These are phyloP conservation scores for Loxodonta africana DNA, from an alignment of 2,113 vertebrate species.

Conservation along the genomic window DNA sequence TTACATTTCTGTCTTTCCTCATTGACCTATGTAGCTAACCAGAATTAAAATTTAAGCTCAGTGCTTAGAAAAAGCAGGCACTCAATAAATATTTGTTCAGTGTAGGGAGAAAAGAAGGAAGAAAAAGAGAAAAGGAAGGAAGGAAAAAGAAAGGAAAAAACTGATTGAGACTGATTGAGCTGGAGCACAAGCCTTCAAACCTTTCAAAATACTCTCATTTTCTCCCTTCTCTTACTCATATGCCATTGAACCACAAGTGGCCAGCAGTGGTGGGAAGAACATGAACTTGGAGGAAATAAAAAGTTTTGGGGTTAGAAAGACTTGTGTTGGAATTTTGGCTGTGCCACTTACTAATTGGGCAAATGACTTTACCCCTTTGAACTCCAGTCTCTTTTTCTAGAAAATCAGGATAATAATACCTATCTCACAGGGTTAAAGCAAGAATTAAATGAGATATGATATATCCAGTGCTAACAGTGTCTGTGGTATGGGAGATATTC, in stretches of 20 bases:
- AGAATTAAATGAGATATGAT: background rate
- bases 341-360: background rate
- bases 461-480: background rate
- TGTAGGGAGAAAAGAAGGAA: background rate
- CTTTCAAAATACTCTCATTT: background rate
- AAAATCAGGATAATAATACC: too few relatives aligned
- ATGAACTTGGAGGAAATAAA: background rate
- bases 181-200: background rate
- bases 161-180: background rate
- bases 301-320: background rate
- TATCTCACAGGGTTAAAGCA: too few relatives aligned
- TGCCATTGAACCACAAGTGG: background rate
- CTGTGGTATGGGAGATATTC: background rate
- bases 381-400: too few relatives aligned
- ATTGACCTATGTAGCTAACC: background rate
- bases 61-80: background rate
- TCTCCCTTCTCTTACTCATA: background rate
- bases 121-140: background rate
- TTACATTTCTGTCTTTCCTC: background rate
- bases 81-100: background rate
- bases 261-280: background rate
- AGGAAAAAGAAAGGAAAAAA: background rate
- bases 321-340: background rate
- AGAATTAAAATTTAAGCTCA: background rate
- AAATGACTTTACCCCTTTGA: too few relatives aligned